These are phyloP conservation scores for Lochmaea capreae DNA, from an alignment of 2,888 invertebrate species.

Conservation along the genomic window DNA sequence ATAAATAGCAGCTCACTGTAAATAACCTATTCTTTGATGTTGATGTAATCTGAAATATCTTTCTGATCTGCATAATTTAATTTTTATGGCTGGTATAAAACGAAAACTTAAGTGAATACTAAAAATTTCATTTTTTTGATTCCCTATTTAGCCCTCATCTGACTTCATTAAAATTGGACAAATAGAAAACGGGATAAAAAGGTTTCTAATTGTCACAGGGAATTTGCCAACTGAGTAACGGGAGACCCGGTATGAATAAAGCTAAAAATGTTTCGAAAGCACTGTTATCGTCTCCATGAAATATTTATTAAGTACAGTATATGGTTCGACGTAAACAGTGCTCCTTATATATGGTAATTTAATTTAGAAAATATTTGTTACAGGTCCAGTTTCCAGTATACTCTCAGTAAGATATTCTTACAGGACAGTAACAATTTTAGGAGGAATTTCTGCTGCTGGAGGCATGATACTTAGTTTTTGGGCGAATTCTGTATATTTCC, in stretches of 20 bases:
- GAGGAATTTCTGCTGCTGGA: slow-evolving; percentile 83
- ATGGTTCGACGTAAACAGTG: slow-evolving; percentile 6
- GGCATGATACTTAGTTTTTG: slow-evolving; percentile 88
- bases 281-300: slow-evolving; percentile 1
- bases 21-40: slow-evolving; percentile 24
- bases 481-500: slow-evolving; percentile 81
- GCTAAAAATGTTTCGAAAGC: not conserved
- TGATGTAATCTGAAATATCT: not conserved
- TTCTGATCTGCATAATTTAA: not conserved
- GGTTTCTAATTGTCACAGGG: slow-evolving; percentile 25
- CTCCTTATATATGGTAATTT: slow-evolving; percentile 6
- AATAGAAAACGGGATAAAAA: slow-evolving; percentile 21
- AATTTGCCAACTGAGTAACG: slow-evolving; percentile 24
- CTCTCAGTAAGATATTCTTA: slow-evolving; percentile 87
- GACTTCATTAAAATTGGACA: slow-evolving; percentile 31
- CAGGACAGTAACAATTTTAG: slow-evolving; percentile 83
- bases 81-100: not conserved
- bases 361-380: slow-evolving; percentile 50
- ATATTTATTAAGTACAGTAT: not conserved
- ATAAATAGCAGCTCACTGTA: no score
- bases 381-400: slow-evolving; percentile 88
- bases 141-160: slow-evolving; percentile 26
- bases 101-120: slow-evolving; percentile 2
- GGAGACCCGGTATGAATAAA: slow-evolving; percentile 26
- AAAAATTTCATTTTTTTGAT: slow-evolving; percentile 27